Conservation (phyloP, 2,888 invertebrate species). For the Gastracanthus pulcherrimus region DNA sequence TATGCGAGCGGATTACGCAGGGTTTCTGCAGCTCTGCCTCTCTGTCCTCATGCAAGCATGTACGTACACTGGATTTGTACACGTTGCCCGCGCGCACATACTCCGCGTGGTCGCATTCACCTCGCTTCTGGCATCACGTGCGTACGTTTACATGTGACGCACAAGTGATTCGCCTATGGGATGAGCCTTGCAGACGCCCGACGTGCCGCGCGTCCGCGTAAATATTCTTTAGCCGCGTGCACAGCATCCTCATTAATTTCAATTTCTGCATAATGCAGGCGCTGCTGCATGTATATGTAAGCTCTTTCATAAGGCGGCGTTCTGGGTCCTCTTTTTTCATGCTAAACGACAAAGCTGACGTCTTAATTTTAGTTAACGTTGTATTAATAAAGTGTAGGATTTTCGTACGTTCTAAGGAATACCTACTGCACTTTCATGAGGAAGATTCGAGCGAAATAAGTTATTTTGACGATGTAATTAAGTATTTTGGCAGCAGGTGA, state of each 20-base stretch:
- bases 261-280: conserved; percentile 9
- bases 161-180: background rate
- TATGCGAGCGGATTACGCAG: conserved; percentile 28
- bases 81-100: too few species aligned
- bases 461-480: background rate
- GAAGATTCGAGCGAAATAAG: too few species aligned
- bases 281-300: background rate
- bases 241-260: conserved; percentile 13
- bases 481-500: background rate
- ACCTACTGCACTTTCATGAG: too few species aligned
- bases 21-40: conserved; percentile 5
- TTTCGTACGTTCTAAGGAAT: background rate
- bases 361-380: background rate
- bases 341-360: background rate
- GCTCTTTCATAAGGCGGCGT: background rate
- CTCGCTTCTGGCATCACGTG: background rate
- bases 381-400: background rate
- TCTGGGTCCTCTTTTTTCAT: background rate
- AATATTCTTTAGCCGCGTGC: background rate
- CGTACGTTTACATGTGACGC: background rate
- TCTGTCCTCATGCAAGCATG: background rate
- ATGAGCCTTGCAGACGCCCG: background rate
- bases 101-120: background rate
- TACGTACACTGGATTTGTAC: background rate
- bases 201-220: background rate